phyloP scores from a whole-genome alignment of 1,140 invertebrate genomes.

The Diorhabda elongata region DNA sequence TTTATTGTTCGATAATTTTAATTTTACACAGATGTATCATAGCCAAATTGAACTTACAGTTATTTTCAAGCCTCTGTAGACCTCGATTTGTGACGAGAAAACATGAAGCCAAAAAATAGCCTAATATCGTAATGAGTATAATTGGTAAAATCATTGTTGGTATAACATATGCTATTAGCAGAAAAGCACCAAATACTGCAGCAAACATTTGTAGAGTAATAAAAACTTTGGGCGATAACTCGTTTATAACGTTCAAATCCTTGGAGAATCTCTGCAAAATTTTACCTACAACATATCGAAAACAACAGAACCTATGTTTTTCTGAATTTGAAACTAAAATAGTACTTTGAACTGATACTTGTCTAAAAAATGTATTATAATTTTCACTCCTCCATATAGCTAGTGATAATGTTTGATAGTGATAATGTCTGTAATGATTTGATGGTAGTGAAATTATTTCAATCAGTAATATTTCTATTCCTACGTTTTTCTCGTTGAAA shows the following conservation, averaged over 20 bases:
- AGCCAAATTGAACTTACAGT: constrained; percentile 38
- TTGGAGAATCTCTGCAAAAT: constrained; percentile 75
- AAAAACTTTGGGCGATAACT: constrained; percentile 66
- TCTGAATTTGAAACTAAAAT: too few species aligned
- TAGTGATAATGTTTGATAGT: too few species aligned
- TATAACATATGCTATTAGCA: constrained; percentile 70
- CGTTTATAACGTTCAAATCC: constrained; percentile 79
- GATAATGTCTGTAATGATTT: too few species aligned
- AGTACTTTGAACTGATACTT: too few species aligned
- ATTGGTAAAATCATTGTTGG: constrained; percentile 69
- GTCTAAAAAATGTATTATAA: too few species aligned
- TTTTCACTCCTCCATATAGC: too few species aligned
- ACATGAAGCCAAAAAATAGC: constrained; percentile 60
- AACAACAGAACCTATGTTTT: neutral
- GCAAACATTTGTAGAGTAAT: constrained; percentile 71
- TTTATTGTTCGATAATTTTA: constrained; percentile 65
- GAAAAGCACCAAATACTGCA: constrained; percentile 46
- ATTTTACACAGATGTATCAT: neutral
- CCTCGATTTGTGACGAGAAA: constrained; percentile 80
- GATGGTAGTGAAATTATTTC: too few species aligned
- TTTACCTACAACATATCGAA: constrained; percentile 42
- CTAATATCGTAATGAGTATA: constrained; percentile 43
- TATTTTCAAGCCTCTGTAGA: constrained; percentile 79
- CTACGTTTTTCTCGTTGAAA: too few species aligned
- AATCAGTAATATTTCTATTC: too few species aligned